Conservation (phyloP, 2,888 invertebrate genomes). For the Autographa pulchrina region DNA sequence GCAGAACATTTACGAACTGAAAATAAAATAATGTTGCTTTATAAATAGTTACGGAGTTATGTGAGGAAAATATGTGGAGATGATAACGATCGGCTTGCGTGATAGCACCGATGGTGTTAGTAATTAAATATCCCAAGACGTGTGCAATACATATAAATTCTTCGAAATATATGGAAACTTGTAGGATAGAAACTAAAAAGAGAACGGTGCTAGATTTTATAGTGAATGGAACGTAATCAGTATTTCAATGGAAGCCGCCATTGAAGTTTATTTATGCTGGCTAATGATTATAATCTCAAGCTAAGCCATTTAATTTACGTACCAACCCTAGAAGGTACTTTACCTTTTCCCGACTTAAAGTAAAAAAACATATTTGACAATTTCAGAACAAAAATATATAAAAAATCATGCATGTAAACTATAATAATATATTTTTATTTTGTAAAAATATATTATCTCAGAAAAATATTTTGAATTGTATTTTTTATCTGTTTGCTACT, state of each 20-base stretch:
- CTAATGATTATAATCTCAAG: constrained; percentile 36
- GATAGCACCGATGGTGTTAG: constrained; percentile 42
- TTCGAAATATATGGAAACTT: constrained; percentile 45
- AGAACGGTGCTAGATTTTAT: constrained; percentile 44
- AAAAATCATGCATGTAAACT: not conserved
- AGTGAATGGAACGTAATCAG: constrained; percentile 51
- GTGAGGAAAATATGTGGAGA: constrained; percentile 21
- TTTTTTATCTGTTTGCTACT: not conserved
- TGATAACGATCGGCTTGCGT: constrained; percentile 57
- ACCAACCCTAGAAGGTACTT: constrained; percentile 1
- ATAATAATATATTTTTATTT: too few relatives aligned
- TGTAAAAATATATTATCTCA: too few relatives aligned
- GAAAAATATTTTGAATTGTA: not conserved
- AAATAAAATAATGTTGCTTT: constrained; percentile 19
- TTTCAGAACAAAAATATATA: not conserved
- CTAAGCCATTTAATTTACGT: constrained; percentile 39
- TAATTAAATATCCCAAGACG: constrained; percentile 51
- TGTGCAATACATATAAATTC: constrained; percentile 48
- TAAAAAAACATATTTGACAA: too few relatives aligned
- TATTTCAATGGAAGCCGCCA: constrained; percentile 47
- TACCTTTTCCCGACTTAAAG: too few relatives aligned
- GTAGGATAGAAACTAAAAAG: constrained; percentile 34
- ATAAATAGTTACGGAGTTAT: constrained; percentile 13
- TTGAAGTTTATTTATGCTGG: constrained; percentile 46
- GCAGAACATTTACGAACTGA: constrained; percentile 15